A percentile compares a stretch with the other conserved stretches of the same genome.
Evolutionary conservation across 2,113 vertebrate genomes (phyloP).

Genomic region (Scartelaos histophorus): DNA sequence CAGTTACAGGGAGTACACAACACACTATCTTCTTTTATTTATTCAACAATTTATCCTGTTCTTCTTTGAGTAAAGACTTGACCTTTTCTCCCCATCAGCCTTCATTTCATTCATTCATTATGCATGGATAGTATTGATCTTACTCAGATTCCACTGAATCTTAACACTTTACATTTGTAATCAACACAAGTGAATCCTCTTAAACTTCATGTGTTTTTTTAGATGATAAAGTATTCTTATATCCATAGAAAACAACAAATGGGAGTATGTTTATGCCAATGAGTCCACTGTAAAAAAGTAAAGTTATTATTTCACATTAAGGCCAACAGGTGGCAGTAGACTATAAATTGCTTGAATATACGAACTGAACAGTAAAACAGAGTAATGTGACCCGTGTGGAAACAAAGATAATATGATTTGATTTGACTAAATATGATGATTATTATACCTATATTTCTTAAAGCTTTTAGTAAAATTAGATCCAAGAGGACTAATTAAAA

Average conservation of each 20-base stretch:
- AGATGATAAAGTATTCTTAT: too few species aligned
- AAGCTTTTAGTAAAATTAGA: background rate
- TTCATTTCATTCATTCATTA: too few species aligned
- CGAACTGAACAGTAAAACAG: background rate
- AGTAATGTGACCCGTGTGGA: background rate
- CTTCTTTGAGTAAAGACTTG: background rate
- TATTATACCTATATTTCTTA: too few species aligned
- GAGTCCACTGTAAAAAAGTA: too few species aligned
- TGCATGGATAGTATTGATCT: too few species aligned
- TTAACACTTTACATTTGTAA: too few species aligned
- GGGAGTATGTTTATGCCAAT: too few species aligned
- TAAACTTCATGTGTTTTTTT: too few species aligned
- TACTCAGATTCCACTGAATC: too few species aligned
- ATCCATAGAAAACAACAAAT: too few species aligned
- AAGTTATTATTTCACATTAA: background rate
- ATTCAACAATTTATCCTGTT: background rate
- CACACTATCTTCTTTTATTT: background rate
- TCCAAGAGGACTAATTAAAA: background rate
- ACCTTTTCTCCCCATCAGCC: background rate
- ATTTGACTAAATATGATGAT: background rate
- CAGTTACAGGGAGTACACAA: background rate
- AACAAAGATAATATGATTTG: background rate
- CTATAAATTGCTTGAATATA: background rate
- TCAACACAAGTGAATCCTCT: too few species aligned
- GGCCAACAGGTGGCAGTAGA: conserved; percentile 60